A percentile compares a stretch with the other conserved stretches of the same genome.
These are phyloP conservation scores for Chinchilla lanigera DNA, from an alignment of 2,113 vertebrate species.

Conservation along the genomic window DNA sequence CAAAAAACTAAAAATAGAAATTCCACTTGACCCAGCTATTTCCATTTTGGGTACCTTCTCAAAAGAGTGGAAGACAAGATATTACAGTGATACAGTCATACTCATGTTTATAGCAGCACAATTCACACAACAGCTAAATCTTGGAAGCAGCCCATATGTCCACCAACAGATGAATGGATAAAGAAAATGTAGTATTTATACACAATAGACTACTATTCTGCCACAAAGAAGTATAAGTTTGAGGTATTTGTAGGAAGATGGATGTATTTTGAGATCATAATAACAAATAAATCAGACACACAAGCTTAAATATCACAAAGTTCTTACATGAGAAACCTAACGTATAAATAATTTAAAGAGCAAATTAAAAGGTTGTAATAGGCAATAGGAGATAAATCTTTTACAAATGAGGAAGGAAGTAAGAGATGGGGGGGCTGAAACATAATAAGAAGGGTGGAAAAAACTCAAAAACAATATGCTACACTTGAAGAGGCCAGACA, in stretches of 20 bases:
- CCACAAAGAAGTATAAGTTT: background rate
- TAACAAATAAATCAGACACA: background rate
- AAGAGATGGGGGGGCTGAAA: too few species aligned
- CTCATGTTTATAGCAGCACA: background rate
- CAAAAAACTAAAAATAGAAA: background rate
- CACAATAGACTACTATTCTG: too few species aligned
- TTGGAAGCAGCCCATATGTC: too few species aligned
- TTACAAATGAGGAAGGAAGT: background rate
- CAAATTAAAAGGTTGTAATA: background rate
- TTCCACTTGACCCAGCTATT: background rate
- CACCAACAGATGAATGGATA: too few species aligned
- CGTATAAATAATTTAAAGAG: background rate
- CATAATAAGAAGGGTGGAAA: background rate
- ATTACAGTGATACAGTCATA: background rate
- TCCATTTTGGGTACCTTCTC: background rate
- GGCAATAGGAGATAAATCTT: background rate
- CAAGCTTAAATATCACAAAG: too few species aligned
- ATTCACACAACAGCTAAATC: too few species aligned
- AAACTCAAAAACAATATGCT: background rate
- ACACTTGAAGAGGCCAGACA: background rate
- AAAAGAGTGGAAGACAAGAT: background rate
- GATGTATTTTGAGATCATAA: background rate
- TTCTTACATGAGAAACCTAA: too few species aligned
- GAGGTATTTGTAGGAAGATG: background rate
- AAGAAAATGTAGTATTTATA: too few species aligned